Base-by-base conservation (phyloP, 2,113 vertebrate genomes). In the Oenanthe oenanthe region DNA sequence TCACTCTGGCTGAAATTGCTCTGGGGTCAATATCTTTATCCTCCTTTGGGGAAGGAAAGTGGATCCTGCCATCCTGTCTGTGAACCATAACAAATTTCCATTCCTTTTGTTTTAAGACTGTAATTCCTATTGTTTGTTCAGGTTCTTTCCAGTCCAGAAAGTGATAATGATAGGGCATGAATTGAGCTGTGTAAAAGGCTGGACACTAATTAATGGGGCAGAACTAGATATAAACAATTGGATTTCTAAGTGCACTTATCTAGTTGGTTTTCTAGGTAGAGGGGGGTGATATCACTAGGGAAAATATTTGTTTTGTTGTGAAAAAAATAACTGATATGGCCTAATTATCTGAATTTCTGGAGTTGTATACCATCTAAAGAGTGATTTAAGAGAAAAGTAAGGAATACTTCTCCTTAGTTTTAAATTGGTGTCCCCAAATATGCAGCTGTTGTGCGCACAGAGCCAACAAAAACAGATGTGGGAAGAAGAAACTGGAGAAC, bases 401-500 rank as follows among this genome's bases (percentile, higher is more conserved):
- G 25, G 31, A 87, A 89, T 73, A 61, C 38, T 87, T 50, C 65
- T 84, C 16, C 25, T 56, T 81, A 92, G 24, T 57, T 85, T 71
- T 60, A 91, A 77, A 75, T 72, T 36, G 38, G 15, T 61, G 19
- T 86, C 62, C 50, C 53, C 42, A 87, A 5, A 68, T 82, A 91
- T 65, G 53, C 89, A 97, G 91, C 84, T 95, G 83, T 83, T 86
- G 15, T 70, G 50, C 31, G 42, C 9, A 40, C 17, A 76, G 54
- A 71, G 92, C 71, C 85, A 85, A 83, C 67, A 85, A 73, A 76
- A 95, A 72, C 80, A 92, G 77, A 94, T 85, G 81, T 88, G 81
- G 62, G 32, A 85, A 94, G 62, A 84, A 91, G 70, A 92, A 94
- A 96, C 74, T 60, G 60, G 85, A 95, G 67, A 95, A 88, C 51